A percentile compares a stretch with the other conserved stretches of the same genome.
Conservation (phyloP, 2,888 invertebrate species). For the Callimorpha dominula region DNA sequence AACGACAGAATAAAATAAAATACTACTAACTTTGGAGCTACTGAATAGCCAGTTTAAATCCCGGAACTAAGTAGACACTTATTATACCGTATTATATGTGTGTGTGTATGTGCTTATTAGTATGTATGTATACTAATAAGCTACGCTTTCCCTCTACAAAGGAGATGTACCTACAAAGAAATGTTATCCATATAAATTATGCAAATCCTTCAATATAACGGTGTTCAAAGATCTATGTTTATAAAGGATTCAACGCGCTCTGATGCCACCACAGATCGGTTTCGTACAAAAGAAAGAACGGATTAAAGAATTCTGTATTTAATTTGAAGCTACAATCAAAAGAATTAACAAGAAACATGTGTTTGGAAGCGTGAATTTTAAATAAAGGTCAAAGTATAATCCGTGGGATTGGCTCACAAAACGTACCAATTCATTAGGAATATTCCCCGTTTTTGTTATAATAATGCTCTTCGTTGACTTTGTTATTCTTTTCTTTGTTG, state of each 20-base stretch:
- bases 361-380: conserved; percentile 44
- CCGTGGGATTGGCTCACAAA: conserved; percentile 29
- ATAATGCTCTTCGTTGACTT: conserved; percentile 25
- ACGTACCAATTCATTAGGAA: conserved; percentile 49
- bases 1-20: conserved; percentile 31
- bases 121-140: conserved; percentile 49
- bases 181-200: conserved; percentile 40
- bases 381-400: conserved; percentile 51
- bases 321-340: conserved; percentile 41
- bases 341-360: conserved; percentile 44
- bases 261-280: conserved; percentile 18
- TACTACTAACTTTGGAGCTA: conserved; percentile 28
- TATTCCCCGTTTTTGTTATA: conserved; percentile 36
- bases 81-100: conserved; percentile 41
- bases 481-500: conserved; percentile 23
- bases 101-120: too few species aligned
- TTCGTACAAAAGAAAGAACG: conserved; percentile 39
- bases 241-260: conserved; percentile 24
- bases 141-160: conserved; percentile 27
- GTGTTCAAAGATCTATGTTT: conserved; percentile 22
- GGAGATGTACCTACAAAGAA: conserved; percentile 22
- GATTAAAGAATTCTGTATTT: conserved; percentile 46
- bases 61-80: conserved; percentile 41
- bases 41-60: conserved; percentile 41
- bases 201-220: conserved; percentile 46